Evolutionary conservation across 2,113 vertebrate species (phyloP).

Genomic region (Rissa tridactyla): DNA sequence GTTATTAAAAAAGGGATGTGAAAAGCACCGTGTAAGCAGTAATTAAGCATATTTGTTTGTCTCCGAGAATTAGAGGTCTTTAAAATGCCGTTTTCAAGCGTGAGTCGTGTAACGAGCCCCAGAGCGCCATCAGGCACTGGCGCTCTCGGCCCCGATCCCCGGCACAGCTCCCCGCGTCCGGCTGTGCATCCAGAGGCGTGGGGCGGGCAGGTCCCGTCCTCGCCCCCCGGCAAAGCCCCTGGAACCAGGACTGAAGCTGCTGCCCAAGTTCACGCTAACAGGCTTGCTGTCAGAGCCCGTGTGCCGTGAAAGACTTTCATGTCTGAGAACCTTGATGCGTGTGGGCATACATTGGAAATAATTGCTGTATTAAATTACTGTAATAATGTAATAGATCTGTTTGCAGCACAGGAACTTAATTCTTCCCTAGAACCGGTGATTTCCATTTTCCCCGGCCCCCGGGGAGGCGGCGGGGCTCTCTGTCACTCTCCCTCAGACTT

Average conservation of each 20-base stretch:
- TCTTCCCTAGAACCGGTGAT: neutral
- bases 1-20: neutral
- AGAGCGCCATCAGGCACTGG: neutral
- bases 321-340: rapidly evolving
- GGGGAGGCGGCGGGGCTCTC: neutral
- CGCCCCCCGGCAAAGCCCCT: neutral
- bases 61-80: neutral
- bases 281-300: neutral
- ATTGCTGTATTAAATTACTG: neutral
- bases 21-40: neutral
- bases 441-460: neutral
- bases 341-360: neutral
- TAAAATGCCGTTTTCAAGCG: rapidly evolving
- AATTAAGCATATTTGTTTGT: neutral
- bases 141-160: neutral
- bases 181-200: neutral
- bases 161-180: neutral
- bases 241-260: neutral
- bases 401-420: neutral
- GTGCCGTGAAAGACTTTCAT: rapidly evolving
- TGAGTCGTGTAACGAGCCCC: neutral
- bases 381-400: neutral
- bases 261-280: rapidly evolving
- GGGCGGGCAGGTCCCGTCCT: rapidly evolving
- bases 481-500: neutral